Conservation (phyloP, 2,888 invertebrate genomes). For the Dolichopus griseipennis region DNA sequence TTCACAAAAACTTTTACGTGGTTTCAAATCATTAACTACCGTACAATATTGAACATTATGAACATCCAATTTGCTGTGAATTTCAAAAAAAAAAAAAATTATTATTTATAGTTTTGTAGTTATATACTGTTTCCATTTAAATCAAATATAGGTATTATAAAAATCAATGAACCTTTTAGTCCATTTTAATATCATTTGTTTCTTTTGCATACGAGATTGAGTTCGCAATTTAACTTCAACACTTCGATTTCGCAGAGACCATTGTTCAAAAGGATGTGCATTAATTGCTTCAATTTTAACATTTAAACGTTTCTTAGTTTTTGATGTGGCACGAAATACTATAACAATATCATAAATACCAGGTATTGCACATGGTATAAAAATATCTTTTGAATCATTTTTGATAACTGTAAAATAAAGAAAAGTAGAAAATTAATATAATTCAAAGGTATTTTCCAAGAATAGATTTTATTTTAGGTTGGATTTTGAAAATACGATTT, state of each 20-base stretch:
- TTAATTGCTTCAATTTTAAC: slow-evolving; percentile 37
- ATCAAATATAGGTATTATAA: too few species aligned
- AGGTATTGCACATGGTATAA: slow-evolving; percentile 38
- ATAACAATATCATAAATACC: slow-evolving; percentile 41
- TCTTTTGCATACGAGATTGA: slow-evolving; percentile 41
- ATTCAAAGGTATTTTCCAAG: too few species aligned
- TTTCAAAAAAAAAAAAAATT: neutral
- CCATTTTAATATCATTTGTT: slow-evolving; percentile 43
- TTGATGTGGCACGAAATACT: slow-evolving; percentile 32
- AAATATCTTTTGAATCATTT: slow-evolving; percentile 29
- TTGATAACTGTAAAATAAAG: neutral
- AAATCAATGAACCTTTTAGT: slow-evolving; percentile 31
- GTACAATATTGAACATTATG: slow-evolving; percentile 42
- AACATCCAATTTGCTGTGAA: slow-evolving; percentile 37
- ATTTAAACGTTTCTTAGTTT: slow-evolving; percentile 29
- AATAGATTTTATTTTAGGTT: too few species aligned
- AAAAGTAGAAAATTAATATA: neutral
- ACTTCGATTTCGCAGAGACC: slow-evolving; percentile 40
- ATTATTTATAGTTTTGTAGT: neutral
- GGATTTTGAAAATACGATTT: too few species aligned
- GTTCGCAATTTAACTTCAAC: slow-evolving; percentile 37
- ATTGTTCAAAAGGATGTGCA: slow-evolving; percentile 36
- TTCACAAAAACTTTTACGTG: slow-evolving; percentile 30
- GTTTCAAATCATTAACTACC: slow-evolving; percentile 31
- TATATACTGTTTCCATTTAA: neutral